Conservation (phyloP, 2,113 vertebrate genomes). For the Formicarius rufipectus region DNA sequence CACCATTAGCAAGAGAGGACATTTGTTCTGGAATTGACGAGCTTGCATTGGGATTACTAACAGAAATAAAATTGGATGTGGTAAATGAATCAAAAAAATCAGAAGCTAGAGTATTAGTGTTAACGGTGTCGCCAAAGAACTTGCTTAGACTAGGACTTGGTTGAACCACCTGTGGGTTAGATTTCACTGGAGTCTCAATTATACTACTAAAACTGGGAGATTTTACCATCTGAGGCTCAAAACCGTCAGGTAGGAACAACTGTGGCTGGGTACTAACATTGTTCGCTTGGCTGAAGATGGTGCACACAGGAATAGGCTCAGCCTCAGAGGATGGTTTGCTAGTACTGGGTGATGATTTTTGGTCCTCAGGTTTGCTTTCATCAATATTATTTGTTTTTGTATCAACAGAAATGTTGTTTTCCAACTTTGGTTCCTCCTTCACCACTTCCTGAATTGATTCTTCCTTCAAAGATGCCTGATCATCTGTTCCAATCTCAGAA, state of each 20-base stretch:
- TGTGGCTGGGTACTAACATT: conserved; percentile 68
- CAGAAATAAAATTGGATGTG: conserved; percentile 89
- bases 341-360: background rate
- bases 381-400: background rate
- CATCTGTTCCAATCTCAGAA: conserved; percentile 56
- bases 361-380: background rate
- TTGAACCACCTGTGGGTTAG: conserved; percentile 84
- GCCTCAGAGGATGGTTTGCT: conserved; percentile 37
- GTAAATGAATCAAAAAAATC: conserved; percentile 99
- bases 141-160: conserved; percentile 97
- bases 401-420: background rate
- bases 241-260: conserved; percentile 84
- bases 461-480: conserved; percentile 44
- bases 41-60: conserved; percentile 92
- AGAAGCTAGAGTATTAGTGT: conserved; percentile 81
- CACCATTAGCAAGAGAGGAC: conserved; percentile 68
- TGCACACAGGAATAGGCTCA: conserved; percentile 88
- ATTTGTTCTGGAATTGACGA: conserved; percentile 68
- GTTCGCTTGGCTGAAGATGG: conserved; percentile 88
- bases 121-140: conserved; percentile 87
- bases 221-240: conserved; percentile 93
- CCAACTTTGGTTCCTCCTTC: background rate
- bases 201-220: conserved; percentile 90
- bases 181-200: conserved; percentile 78
- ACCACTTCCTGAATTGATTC: conserved; percentile 25